These are phyloP conservation scores for Hybos culiciformis DNA, from an alignment of 2,888 invertebrate genomes.

Conservation along the genomic window DNA sequence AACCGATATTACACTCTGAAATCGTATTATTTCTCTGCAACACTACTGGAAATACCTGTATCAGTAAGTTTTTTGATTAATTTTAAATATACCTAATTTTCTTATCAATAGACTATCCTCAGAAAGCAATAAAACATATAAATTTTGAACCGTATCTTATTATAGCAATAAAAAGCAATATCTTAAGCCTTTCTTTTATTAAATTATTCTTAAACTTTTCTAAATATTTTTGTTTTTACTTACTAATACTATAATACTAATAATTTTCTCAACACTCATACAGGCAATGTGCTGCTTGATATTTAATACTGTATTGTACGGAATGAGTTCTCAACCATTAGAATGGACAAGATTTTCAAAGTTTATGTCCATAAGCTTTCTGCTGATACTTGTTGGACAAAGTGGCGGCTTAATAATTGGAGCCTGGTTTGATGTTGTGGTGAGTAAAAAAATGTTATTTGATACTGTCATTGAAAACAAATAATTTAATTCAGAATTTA, in stretches of 20 bases:
- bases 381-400: slow-evolving; percentile 81
- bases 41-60: slow-evolving; percentile 63
- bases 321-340: slow-evolving; percentile 80
- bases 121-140: too few relatives aligned
- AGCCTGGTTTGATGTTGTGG: slow-evolving; percentile 72
- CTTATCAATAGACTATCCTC: too few relatives aligned
- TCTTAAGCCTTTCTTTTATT: too few relatives aligned
- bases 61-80: slow-evolving; percentile 58
- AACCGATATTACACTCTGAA: slow-evolving; percentile 81
- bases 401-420: slow-evolving; percentile 87
- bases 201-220: too few relatives aligned
- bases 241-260: too few relatives aligned
- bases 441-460: slow-evolving; percentile 47
- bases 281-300: slow-evolving; percentile 54
- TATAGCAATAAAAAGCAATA: too few relatives aligned
- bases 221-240: background rate
- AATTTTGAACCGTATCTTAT: too few relatives aligned
- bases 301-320: slow-evolving; percentile 65
- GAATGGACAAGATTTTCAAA: slow-evolving; percentile 66
- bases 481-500: background rate
- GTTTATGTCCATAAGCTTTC: slow-evolving; percentile 70
- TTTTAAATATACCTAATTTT: too few relatives aligned
- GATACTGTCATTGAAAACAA: too few relatives aligned
- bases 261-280: slow-evolving; percentile 16
- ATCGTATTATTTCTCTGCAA: slow-evolving; percentile 63